Conservation (phyloP, 2,797 vertebrate genomes). For the Alosa sapidissima region DNA sequence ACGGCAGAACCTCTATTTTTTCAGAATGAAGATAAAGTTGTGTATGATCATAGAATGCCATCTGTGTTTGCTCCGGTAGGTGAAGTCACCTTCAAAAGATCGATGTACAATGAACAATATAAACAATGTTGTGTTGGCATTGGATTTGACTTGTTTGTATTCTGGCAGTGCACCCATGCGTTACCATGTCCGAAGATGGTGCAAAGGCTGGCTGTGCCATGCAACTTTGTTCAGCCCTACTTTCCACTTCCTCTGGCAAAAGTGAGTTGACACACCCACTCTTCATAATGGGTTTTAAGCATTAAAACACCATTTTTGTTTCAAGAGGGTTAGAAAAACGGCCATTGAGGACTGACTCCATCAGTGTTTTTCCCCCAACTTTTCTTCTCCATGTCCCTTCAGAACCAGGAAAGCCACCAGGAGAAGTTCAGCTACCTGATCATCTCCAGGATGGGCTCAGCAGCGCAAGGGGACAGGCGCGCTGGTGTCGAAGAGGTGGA, state of each 20-base stretch:
- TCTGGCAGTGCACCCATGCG: conserved; percentile 81
- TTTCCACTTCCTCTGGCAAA: conserved; percentile 71
- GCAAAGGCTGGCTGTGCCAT: conserved; percentile 63
- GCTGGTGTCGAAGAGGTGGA: conserved; percentile 37
- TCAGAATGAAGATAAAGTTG: conserved; percentile 73
- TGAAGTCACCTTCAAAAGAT: conserved; percentile 26
- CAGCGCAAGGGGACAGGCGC: not conserved
- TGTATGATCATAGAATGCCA: conserved; percentile 69
- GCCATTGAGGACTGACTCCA: not conserved
- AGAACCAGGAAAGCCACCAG: conserved; percentile 66
- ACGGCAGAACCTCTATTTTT: conserved; percentile 29
- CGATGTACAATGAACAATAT: not conserved
- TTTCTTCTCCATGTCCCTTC: conserved; percentile 17
- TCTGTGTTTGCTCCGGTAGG: conserved; percentile 84
- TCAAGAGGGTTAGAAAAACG: not conserved
- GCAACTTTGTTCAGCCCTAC: conserved; percentile 83
- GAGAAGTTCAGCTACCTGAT: conserved; percentile 86
- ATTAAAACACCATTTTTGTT: not conserved
- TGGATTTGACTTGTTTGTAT: conserved; percentile 13
- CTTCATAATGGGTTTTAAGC: not conserved
- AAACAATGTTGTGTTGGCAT: not conserved
- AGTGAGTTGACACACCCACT: conserved; percentile 63
- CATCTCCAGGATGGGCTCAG: conserved; percentile 64
- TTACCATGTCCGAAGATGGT: conserved; percentile 77
- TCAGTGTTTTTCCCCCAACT: not conserved